phyloP scores from a whole-genome alignment of 2,888 invertebrate species.

The Ichneumoninae sp. region DNA sequence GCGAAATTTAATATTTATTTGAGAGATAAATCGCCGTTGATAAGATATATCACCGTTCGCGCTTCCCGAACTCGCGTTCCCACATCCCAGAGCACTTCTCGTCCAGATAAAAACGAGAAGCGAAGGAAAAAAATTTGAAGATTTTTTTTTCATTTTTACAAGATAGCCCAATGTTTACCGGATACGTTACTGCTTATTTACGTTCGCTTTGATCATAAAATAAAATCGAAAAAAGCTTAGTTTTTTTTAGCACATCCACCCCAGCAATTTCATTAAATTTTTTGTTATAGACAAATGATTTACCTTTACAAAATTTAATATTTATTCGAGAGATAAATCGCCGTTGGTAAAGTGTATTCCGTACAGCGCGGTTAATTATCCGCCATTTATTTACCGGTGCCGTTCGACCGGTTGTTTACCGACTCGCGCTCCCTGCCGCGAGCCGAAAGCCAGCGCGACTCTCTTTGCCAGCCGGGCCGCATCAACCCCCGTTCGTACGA shows the following conservation, averaged over 20 bases:
- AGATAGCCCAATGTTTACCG: too few species aligned
- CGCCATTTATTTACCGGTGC: background rate
- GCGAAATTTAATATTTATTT: too few species aligned
- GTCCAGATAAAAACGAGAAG: slow-evolving; percentile 12
- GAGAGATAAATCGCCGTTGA: too few species aligned
- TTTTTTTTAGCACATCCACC: too few species aligned
- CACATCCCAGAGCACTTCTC: slow-evolving; percentile 43
- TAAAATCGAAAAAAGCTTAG: too few species aligned
- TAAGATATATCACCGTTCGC: slow-evolving; percentile 14
- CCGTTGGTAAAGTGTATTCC: background rate
- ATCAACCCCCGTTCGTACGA: slow-evolving; percentile 1
- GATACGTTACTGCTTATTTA: too few species aligned
- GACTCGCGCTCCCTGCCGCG: background rate
- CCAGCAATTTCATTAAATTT: too few species aligned
- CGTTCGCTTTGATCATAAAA: too few species aligned
- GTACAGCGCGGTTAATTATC: background rate
- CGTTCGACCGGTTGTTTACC: background rate
- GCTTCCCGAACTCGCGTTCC: slow-evolving; percentile 6
- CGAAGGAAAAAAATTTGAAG: background rate
- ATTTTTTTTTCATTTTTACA: too few species aligned
- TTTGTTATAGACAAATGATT: too few species aligned
- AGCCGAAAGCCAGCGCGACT: background rate
- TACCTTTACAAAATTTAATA: too few species aligned
- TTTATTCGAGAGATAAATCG: too few species aligned
- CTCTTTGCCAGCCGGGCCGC: slow-evolving; percentile 8